Percentiles rank a stretch among this genome's conserved stretches.
Conservation (phyloP, 1,140 invertebrate genomes). For the Apolygus lucorum region DNA sequence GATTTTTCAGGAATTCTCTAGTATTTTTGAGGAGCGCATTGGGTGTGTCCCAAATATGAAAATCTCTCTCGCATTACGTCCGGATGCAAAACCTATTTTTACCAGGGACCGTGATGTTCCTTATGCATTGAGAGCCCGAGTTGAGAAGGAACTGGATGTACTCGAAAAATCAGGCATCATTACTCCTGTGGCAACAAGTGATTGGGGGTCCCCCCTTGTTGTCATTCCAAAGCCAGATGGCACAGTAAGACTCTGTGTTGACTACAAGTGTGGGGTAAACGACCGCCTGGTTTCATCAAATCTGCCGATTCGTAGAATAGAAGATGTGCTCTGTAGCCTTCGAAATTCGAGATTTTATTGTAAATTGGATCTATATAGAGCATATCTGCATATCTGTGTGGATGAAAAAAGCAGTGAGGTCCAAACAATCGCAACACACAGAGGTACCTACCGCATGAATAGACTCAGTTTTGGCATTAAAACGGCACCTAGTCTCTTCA, state of each 20-base stretch:
- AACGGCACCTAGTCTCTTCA: slow-evolving; percentile 1
- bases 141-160: no score
- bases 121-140: not conserved
- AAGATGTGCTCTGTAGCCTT: slow-evolving; percentile 3
- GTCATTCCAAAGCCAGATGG: not conserved
- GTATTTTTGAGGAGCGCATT: not conserved
- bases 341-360: slow-evolving; percentile 5
- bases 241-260: slow-evolving; percentile 3
- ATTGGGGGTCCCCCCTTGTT: not conserved
- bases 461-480: slow-evolving; percentile 3
- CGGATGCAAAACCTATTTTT: not conserved
- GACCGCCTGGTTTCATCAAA: slow-evolving; percentile 6
- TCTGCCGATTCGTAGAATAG: not conserved
- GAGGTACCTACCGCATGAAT: slow-evolving; percentile 2
- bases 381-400: not conserved
- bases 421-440: not conserved
- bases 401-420: slow-evolving; percentile 7
- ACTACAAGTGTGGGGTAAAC: not conserved
- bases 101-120: not conserved
- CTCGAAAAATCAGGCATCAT: slow-evolving; percentile 9
- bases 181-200: not conserved
- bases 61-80: not conserved
- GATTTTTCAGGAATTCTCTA: no score
- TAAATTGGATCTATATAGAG: not conserved
- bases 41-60: not conserved